Evolutionary conservation across 2,888 invertebrate species (phyloP).

Genomic region (Perdita meconis): DNA sequence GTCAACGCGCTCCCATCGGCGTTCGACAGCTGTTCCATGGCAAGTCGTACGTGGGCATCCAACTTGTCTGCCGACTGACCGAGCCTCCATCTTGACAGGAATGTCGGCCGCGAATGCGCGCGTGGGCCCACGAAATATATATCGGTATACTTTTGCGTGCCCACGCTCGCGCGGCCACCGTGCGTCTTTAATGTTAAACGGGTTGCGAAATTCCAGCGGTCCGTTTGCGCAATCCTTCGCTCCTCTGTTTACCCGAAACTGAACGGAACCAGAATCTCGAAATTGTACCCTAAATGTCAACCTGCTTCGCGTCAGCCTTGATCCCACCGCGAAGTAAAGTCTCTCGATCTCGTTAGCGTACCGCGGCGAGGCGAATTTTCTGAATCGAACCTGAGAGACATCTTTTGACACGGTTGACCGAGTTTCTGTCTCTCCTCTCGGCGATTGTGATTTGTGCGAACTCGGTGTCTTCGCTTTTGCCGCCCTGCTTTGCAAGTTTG

Average conservation of each 20-base stretch:
- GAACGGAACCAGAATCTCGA: conserved; percentile 43
- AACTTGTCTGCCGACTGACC: conserved; percentile 69
- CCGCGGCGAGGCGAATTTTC: background rate
- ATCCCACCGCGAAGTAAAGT: conserved; percentile 39
- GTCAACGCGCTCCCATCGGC: conserved; percentile 47
- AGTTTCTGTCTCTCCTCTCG: no score
- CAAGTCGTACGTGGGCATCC: conserved; percentile 70
- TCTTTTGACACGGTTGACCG: no score
- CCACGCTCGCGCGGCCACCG: conserved; percentile 62
- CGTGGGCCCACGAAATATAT: conserved; percentile 70
- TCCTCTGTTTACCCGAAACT: conserved; percentile 59
- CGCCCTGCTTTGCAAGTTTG: no score
- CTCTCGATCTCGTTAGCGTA: background rate
- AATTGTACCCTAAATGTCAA: conserved; percentile 44
- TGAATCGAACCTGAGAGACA: background rate
- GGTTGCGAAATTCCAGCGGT: conserved; percentile 59
- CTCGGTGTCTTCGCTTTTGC: no score
- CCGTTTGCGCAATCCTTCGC: conserved; percentile 55
- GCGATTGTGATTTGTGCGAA: no score
- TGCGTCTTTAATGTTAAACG: conserved; percentile 54
- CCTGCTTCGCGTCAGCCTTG: conserved; percentile 48
- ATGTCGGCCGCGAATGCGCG: conserved; percentile 67
- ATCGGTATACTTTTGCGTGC: conserved; percentile 64
- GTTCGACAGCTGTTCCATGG: conserved; percentile 70
- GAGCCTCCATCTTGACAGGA: conserved; percentile 71